Evolutionary conservation across 23 tunicate genomes (phyloP).

Genomic region (Diplosoma virens): DNA sequence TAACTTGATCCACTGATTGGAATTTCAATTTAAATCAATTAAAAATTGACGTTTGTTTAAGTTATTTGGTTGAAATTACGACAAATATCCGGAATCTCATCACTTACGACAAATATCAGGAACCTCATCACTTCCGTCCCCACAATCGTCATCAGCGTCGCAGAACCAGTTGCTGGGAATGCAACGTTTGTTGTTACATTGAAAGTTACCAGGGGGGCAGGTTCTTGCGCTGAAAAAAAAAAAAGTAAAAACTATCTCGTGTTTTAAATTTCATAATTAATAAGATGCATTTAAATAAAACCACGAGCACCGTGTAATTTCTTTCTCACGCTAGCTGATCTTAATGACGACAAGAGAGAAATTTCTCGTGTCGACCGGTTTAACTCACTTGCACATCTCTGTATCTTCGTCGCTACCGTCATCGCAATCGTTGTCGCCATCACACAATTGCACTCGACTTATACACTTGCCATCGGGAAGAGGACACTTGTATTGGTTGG

Average conservation of each 20-base stretch:
- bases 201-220: slow-evolving; percentile 54
- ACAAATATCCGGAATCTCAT: too few species aligned
- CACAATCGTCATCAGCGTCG: slow-evolving; percentile 84
- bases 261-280: not conserved
- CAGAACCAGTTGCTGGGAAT: slow-evolving; percentile 57
- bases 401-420: slow-evolving; percentile 60
- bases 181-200: slow-evolving; percentile 72
- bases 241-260: not conserved
- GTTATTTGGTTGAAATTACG: too few species aligned
- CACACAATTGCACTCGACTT: slow-evolving; percentile 32
- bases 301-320: too few species aligned
- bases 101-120: slow-evolving; percentile 44
- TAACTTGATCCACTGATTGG: not conserved
- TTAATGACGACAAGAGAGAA: not conserved
- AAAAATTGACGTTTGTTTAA: too few species aligned
- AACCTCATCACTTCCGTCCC: slow-evolving; percentile 76
- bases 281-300: too few species aligned
- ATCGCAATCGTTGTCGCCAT: slow-evolving; percentile 70
- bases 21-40: too few species aligned
- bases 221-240: slow-evolving; percentile 46
- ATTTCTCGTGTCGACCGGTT: not conserved
- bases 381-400: slow-evolving; percentile 13
- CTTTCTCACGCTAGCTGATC: too few species aligned
- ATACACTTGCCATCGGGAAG: slow-evolving; percentile 47
- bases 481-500: slow-evolving; percentile 57